phyloP scores from a whole-genome alignment of 2,113 vertebrate species.

The Zootoca vivipara region DNA sequence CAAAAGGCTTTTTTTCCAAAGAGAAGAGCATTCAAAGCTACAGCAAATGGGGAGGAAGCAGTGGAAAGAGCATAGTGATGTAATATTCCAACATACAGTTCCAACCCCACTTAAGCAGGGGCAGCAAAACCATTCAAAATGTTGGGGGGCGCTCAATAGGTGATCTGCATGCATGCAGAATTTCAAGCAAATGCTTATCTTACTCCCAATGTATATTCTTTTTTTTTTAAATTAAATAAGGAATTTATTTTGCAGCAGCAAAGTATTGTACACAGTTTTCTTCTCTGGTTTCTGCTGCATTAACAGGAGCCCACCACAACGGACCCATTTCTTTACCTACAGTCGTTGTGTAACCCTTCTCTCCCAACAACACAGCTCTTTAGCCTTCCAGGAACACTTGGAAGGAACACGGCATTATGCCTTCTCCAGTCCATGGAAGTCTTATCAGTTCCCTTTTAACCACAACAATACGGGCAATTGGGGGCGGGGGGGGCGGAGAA shows the following conservation, averaged over 20 bases:
- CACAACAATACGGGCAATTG: conserved; percentile 51
- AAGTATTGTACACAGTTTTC: conserved; percentile 19
- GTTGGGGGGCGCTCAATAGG: neutral
- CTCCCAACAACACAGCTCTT: conserved; percentile 7
- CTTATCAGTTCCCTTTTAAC: conserved; percentile 11
- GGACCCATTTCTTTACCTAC: neutral
- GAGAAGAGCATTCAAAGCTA: neutral
- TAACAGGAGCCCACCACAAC: conserved; percentile 21
- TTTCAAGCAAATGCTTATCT: conserved; percentile 50
- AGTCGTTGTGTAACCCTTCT: conserved; percentile 27
- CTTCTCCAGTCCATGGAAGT: conserved; percentile 30
- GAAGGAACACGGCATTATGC: neutral
- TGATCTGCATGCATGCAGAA: conserved; percentile 23
- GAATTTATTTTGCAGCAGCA: conserved; percentile 14
- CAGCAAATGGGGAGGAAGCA: neutral
- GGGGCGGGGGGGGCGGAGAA: neutral
- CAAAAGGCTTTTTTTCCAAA: neutral
- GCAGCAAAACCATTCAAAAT: conserved; percentile 29
- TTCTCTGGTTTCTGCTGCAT: conserved; percentile 31
- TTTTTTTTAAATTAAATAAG: neutral
- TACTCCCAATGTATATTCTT: conserved; percentile 37
- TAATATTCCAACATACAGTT: conserved; percentile 21
- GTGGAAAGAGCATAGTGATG: conserved; percentile 37
- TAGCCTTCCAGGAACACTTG: neutral
- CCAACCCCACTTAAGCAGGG: conserved; percentile 41